Base-by-base conservation (phyloP, 2,797 vertebrate species). In the Sebastes diploproa region DNA sequence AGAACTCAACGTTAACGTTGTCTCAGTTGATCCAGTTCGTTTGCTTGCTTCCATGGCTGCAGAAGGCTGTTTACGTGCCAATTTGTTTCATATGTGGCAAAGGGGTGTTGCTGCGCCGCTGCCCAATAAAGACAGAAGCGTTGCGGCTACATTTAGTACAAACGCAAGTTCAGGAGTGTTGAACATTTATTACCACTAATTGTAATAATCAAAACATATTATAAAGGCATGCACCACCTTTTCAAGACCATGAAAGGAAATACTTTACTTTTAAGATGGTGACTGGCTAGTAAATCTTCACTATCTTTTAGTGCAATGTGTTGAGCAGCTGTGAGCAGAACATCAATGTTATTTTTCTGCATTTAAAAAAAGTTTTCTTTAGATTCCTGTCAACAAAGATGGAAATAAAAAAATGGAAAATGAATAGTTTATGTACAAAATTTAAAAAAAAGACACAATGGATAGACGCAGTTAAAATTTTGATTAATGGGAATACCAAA, bases 271-370 rank as follows among this genome's bases (percentile, higher is more conserved):
- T 52, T n/a, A n/a, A n/a, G 23, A 56, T 56, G 12, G 55, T 56
- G 23, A 56, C 23, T 56, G 23, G 55, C 6, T 25, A n/a, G 20
- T 20, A 29, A 60, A 68, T 50, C 36, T 25, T 60, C 36, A 63
- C 29, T 36, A 25, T 27, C 6, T 1, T 42, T 12, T 6, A 22
- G 10, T 22, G 18, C 10, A 63, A 59, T 9, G 52, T 62, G 29
- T 38, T 76, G 56, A 4, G 29, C n/a, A 68, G 36, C 36, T n/a
- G 25, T 66, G 64, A 50, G 25, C 13, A 1, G 6, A 36, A 42
- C 20, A 0, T 32, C 18, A 46, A 46, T 46, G 42, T 0, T 0
- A 18, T 46, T 46, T 46, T 34, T 14, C 7, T 23, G 34, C 22
- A 38, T 25, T 25, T 23, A 7, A 27, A 60, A 25, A 12, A 22